A percentile compares a stretch with the other conserved stretches of the same genome.
Evolutionary conservation across 2,797 vertebrate genomes (phyloP).

Genomic region (Gobio occitaniae): DNA sequence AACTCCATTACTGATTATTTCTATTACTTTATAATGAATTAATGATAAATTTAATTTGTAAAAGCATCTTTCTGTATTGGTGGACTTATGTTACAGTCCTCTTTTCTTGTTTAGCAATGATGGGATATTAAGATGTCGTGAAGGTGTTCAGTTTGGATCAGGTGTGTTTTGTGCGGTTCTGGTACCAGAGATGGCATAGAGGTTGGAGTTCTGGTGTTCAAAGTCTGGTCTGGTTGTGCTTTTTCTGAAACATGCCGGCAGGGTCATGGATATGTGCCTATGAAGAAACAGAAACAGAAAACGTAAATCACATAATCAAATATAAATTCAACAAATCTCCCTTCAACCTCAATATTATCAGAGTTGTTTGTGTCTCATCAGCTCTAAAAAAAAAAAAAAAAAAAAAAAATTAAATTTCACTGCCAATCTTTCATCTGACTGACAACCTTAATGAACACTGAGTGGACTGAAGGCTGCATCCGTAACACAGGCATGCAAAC

Average conservation of each 20-base stretch:
- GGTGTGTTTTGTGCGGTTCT: background rate
- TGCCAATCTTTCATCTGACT: constrained; percentile 56
- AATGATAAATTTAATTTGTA: background rate
- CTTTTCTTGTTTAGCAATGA: background rate
- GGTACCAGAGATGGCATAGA: constrained; percentile 96
- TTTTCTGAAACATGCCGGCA: constrained; percentile 94
- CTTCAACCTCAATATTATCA: background rate
- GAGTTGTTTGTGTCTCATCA: background rate
- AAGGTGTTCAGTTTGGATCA: background rate
- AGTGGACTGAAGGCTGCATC: background rate
- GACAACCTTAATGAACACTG: constrained; percentile 51
- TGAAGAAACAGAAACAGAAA: background rate
- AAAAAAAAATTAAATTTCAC: too few relatives aligned
- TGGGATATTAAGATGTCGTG: background rate
- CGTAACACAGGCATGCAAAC: background rate
- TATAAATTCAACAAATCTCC: background rate
- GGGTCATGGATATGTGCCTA: constrained; percentile 96
- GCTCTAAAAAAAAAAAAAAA: background rate
- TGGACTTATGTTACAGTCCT: too few relatives aligned
- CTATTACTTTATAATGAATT: too few relatives aligned
- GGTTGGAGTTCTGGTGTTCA: constrained; percentile 95
- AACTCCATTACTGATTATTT: background rate
- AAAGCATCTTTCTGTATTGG: background rate
- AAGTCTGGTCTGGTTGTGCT: constrained; percentile 90
- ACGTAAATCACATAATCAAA: background rate